These are phyloP conservation scores for Synergus umbraculus DNA, from an alignment of 2,888 invertebrate genomes.

Conservation along the genomic window DNA sequence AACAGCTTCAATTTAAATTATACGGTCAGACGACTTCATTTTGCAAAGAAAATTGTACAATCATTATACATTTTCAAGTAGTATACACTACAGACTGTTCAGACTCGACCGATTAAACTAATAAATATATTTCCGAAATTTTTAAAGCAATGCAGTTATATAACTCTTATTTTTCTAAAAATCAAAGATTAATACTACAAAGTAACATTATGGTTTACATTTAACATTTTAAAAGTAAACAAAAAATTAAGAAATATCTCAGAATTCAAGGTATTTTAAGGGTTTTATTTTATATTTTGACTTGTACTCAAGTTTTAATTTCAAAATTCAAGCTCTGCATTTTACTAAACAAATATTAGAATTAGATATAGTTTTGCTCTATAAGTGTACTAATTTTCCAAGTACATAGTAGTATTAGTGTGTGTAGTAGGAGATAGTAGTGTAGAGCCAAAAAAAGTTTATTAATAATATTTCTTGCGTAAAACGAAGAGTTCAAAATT, in stretches of 20 bases:
- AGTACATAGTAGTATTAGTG: too few species aligned
- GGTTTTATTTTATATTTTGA: neutral
- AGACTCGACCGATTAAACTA: neutral
- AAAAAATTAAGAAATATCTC: neutral
- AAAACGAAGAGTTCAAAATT: too few species aligned
- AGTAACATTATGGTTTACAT: neutral
- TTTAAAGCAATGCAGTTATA: neutral
- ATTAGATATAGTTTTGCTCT: too few species aligned
- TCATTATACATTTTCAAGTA: neutral
- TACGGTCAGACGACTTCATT: neutral
- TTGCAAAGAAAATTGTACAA: neutral
- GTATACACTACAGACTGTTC: neutral
- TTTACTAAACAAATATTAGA: too few species aligned
- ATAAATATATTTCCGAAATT: neutral
- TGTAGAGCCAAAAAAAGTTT: too few species aligned
- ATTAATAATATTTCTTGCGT: too few species aligned
- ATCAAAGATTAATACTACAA: neutral
- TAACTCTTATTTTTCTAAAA: neutral
- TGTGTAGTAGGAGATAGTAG: too few species aligned
- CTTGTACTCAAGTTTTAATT: too few species aligned
- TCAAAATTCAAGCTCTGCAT: too few species aligned
- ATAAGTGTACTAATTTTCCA: too few species aligned
- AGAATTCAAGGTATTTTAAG: neutral
- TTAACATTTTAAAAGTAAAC: neutral
- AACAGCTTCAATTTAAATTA: too few species aligned